phyloP scores from a whole-genome alignment of 2,797 vertebrate species.

The Limnodromus scolopaceus region DNA sequence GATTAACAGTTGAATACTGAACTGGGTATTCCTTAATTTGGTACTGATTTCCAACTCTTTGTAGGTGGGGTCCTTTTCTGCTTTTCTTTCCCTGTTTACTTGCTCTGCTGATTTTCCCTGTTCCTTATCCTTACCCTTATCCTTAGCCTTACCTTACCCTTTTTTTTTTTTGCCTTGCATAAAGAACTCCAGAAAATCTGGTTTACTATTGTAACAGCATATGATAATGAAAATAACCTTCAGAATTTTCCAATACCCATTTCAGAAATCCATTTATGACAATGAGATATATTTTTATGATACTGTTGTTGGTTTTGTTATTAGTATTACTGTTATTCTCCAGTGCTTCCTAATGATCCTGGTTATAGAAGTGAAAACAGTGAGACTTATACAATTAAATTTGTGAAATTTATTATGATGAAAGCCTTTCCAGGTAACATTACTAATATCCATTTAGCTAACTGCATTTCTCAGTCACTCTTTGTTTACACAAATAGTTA shows the following conservation, averaged over 20 bases:
- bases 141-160: not conserved
- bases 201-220: not conserved
- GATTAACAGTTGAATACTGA: not conserved
- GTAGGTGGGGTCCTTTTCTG: fast-evolving
- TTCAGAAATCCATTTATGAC: constrained; percentile 31
- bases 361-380: constrained; percentile 28
- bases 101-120: not conserved
- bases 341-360: constrained; percentile 33
- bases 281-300: constrained; percentile 27
- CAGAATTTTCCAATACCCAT: not conserved
- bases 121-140: not conserved
- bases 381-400: constrained; percentile 16
- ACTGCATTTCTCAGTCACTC: not conserved
- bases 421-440: not conserved
- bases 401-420: constrained; percentile 4
- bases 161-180: not conserved
- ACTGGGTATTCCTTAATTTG: not conserved
- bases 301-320: not conserved
- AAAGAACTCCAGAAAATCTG: not conserved
- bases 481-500: not conserved
- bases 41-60: not conserved
- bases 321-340: constrained; percentile 22
- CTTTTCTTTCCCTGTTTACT: not conserved
- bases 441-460: not conserved
- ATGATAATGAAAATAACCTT: constrained; percentile 13